Conservation (phyloP, 2,797 vertebrate genomes). For the Centropyge bicolor region DNA sequence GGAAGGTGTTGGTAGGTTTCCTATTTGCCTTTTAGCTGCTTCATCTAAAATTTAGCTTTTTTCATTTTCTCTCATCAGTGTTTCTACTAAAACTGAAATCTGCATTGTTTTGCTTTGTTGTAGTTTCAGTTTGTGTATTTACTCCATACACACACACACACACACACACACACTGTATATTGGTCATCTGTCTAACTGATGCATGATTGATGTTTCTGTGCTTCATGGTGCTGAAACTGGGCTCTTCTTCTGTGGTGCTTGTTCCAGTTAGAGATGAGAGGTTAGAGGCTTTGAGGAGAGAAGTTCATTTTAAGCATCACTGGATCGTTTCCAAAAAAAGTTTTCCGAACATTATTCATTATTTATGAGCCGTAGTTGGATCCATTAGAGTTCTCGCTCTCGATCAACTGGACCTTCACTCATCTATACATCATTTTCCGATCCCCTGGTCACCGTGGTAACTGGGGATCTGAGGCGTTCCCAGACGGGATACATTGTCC, state of each 20-base stretch:
- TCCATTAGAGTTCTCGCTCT: not conserved
- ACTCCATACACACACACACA: not conserved
- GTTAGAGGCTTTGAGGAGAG: not conserved
- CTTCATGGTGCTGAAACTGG: not conserved
- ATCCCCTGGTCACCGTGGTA: not conserved
- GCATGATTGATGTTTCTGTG: not conserved
- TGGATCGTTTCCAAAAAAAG: not conserved
- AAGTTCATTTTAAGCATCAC: not conserved
- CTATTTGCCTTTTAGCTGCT: not conserved
- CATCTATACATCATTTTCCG: not conserved
- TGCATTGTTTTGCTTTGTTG: not conserved
- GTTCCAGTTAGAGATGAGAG: not conserved
- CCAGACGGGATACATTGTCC: not conserved
- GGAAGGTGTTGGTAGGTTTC: slow-evolving; percentile 11
- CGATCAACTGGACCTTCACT: not conserved
- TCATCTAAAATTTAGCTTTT: not conserved
- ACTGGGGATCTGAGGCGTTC: not conserved
- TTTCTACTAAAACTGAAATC: not conserved
- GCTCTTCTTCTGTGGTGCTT: not conserved
- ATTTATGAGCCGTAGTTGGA: not conserved
- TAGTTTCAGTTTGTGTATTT: not conserved
- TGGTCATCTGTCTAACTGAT: not conserved
- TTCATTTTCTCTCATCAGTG: not conserved
- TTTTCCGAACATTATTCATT: not conserved
- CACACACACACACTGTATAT: no score